Evolutionary conservation across 2,888 invertebrate genomes (phyloP), one percentile per base, ranked within the genome.

Genomic region (Microctonus brassicae): DNA sequence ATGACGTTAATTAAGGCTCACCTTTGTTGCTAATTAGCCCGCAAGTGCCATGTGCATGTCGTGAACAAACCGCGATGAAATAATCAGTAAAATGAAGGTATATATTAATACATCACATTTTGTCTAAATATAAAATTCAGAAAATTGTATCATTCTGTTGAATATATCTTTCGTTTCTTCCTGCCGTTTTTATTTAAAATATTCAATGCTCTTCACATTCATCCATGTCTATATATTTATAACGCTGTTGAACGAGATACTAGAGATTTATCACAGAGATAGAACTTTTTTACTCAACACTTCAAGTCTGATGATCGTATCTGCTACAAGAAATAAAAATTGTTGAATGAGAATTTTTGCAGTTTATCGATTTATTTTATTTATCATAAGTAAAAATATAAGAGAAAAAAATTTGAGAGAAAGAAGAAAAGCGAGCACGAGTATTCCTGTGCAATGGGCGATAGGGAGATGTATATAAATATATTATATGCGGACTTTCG

Each of bases 11-110:
- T 77, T 75, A 75, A 70, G 60, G 61, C 68, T 72, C 73, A 73
- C 75, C 76, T 77, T 74, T 74, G 75, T 73, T 70, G 68, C 71
- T 77, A 74, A 77, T 77, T 75, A 75, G 71, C 74, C 70, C 70
- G 70, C 73, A 74, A 55, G 55, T 69, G 63, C 55, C 63, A 73
- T 67, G 74, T 67, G 72, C 73, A 74, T 73, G 74, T 72, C 68
- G 69, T 72, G 70, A 58, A 61, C 52, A 42, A 67, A 76, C 74
- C 75, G n/a, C n/a, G n/a, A 78, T 73, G 62, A 42, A 42, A 62
- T 42, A 24, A 62, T 55, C 26, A 24, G 11, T n/a, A 3, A 39
- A 5, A 42, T 24, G 22, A 55, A 55, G 22, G n/a, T 47, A 47
- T 47, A 47, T 47, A 47, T 47, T 17, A 7, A 47, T n/a, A n/a